phyloP scores from a whole-genome alignment of 2,888 invertebrate genomes.

The Syrphus vitripennis region DNA sequence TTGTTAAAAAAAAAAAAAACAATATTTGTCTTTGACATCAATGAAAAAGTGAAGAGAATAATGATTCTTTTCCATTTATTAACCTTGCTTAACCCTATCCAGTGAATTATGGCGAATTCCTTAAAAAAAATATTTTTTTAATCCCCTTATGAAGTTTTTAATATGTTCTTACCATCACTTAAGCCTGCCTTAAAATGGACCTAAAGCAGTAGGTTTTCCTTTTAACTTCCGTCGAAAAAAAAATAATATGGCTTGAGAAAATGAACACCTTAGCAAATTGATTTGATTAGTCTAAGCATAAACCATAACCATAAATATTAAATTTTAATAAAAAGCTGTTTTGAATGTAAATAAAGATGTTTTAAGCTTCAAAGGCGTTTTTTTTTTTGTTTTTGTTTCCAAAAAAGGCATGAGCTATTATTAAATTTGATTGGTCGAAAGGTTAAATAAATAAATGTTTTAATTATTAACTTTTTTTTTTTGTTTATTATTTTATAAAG shows the following conservation, averaged over 20 bases:
- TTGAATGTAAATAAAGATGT: background rate
- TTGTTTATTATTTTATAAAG: slow-evolving; percentile 31
- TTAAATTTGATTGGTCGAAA: slow-evolving; percentile 15
- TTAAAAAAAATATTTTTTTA: background rate
- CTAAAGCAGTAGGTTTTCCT: background rate
- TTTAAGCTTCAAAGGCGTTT: slow-evolving; percentile 15
- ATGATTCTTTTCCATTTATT: background rate
- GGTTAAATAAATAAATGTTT: slow-evolving; percentile 12
- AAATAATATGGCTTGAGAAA: background rate
- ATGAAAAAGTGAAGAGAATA: too few relatives aligned
- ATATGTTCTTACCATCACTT: slow-evolving; percentile 21
- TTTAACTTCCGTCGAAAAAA: background rate
- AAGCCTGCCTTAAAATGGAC: slow-evolving; percentile 14
- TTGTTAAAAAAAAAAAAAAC: too few relatives aligned
- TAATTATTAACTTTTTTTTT: background rate
- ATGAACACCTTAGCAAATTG: slow-evolving; percentile 58
- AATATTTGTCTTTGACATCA: too few relatives aligned
- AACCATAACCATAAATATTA: slow-evolving; percentile 47
- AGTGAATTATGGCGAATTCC: background rate
- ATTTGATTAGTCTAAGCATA: slow-evolving; percentile 54
- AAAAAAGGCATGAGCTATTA: slow-evolving; percentile 8
- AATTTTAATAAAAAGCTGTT: background rate
- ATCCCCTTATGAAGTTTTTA: background rate
- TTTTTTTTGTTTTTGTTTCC: background rate
- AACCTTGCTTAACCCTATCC: background rate